A percentile compares a stretch with the other conserved stretches of the same genome.
Conservation (phyloP, 1,140 invertebrate species). For the Temnothorax nylanderi region DNA sequence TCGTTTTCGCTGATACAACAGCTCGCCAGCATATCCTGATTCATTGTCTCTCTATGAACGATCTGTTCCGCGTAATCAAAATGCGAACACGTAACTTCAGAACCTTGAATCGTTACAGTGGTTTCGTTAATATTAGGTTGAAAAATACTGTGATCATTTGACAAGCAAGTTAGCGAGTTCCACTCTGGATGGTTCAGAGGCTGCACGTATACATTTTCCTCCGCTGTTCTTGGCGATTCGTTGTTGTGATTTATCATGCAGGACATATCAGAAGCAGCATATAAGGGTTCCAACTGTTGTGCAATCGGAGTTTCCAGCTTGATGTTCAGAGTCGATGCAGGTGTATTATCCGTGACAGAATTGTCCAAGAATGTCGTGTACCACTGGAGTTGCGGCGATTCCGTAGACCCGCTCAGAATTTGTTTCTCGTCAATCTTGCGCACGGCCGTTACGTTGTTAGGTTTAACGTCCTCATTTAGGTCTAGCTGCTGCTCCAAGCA, state of each 20-base stretch:
- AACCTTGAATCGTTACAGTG: background rate
- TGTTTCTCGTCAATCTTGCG: constrained; percentile 56
- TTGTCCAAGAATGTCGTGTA: background rate
- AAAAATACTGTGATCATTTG: constrained; percentile 27
- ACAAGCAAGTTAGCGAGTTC: constrained; percentile 33
- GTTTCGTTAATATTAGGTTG: constrained; percentile 17
- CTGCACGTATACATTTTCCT: constrained; percentile 21
- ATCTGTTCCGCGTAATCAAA: background rate
- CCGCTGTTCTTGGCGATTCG: constrained; percentile 40
- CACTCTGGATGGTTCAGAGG: constrained; percentile 37
- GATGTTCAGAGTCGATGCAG: background rate
- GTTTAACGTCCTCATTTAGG: constrained; percentile 83
- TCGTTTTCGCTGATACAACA: constrained; percentile 82
- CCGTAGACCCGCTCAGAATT: background rate
- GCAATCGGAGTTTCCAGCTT: constrained; percentile 8
- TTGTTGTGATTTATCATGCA: constrained; percentile 33
- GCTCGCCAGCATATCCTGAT: background rate
- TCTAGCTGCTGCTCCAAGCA: constrained; percentile 85
- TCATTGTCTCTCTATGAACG: background rate
- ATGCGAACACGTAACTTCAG: constrained; percentile 29
- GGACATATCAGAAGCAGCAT: background rate
- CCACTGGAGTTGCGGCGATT: constrained; percentile 50
- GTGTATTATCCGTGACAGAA: background rate
- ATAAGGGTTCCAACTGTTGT: constrained; percentile 18
- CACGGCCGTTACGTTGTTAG: constrained; percentile 36